Base-by-base conservation (phyloP, 2,888 invertebrate species). In the Lasioglossum lativentre region DNA sequence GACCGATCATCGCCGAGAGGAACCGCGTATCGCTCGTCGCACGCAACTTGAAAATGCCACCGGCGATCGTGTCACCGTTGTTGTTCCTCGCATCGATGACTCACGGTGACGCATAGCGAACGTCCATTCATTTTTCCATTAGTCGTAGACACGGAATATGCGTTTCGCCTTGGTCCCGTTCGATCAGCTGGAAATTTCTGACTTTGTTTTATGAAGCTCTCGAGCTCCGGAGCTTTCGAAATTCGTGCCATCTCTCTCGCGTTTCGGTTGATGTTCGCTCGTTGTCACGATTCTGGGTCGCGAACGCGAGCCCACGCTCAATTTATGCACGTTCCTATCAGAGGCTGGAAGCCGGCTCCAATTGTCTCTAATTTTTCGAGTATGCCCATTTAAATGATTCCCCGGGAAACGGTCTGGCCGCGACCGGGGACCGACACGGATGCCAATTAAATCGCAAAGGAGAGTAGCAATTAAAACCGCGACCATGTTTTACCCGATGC, bases 251-350 rank as follows among this genome's bases (percentile, higher is more conserved):
- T 19, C 5, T 34, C 5, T 1, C 30, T 23, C 70, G 12, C n/a
- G n/a, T n/a, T 40, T 38, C n/a, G 14, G 70, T 14, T n/a, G 38
- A 14, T 23, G 4, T 12, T 10, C 38, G 38, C 52, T 30, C 38
- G 78, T 56, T n/a, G 74, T n/a, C 75, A 2, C 19, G 63, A 75
- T 78, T 78, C 74, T 85, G 34, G 52, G 75, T 75, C 84, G 74
- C 52, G 70, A 75, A 66, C 73, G 77, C 30, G 59, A 76, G 73
- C 89, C 91, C 89, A 92, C 91, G 91, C 88, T 86, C 90, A 89
- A 90, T 92, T 92, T 90, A 85, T 79, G 78, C 83, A 71, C 68
- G 66, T 63, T 78, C 75, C 63, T 73, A 76, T 66, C 23, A 42
- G 63, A 77, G 86, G 30, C 75, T 80, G 76, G 78, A 81, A 78